Percentiles rank a stretch among this genome's conserved stretches.
These are phyloP conservation scores for Coilia nasus DNA, from an alignment of 2,797 vertebrate species.

Conservation along the genomic window DNA sequence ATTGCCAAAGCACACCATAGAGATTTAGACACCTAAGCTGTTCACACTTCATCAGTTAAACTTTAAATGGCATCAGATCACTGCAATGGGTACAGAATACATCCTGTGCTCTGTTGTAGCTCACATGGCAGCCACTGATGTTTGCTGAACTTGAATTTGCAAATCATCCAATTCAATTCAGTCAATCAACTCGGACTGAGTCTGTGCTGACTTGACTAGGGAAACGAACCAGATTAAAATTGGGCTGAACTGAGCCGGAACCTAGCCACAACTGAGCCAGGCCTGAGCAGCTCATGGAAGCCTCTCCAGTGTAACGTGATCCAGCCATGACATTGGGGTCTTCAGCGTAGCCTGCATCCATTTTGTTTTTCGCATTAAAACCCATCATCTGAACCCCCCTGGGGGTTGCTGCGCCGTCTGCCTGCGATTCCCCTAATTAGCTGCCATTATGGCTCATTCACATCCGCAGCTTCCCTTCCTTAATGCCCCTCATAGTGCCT, in stretches of 20 bases:
- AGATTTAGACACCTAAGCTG: not conserved
- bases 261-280: not conserved
- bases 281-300: not conserved
- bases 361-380: not conserved
- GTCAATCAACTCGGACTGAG: not conserved
- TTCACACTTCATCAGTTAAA: not conserved
- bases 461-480: not conserved
- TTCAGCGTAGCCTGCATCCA: not conserved
- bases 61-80: not conserved
- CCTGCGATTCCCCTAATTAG: constrained; percentile 1
- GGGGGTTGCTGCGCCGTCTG: not conserved
- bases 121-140: not conserved
- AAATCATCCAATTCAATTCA: not conserved
- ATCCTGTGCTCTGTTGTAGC: not conserved
- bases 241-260: not conserved
- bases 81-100: not conserved
- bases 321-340: not conserved
- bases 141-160: not conserved
- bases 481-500: not conserved
- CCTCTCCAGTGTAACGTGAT: not conserved
- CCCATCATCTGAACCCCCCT: not conserved
- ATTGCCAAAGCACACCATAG: not conserved
- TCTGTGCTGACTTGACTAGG: not conserved
- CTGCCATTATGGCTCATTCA: not conserved
- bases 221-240: too few relatives aligned